Evolutionary conservation across 2,888 invertebrate genomes (phyloP).

Genomic region (Boloria euphrosyne): DNA sequence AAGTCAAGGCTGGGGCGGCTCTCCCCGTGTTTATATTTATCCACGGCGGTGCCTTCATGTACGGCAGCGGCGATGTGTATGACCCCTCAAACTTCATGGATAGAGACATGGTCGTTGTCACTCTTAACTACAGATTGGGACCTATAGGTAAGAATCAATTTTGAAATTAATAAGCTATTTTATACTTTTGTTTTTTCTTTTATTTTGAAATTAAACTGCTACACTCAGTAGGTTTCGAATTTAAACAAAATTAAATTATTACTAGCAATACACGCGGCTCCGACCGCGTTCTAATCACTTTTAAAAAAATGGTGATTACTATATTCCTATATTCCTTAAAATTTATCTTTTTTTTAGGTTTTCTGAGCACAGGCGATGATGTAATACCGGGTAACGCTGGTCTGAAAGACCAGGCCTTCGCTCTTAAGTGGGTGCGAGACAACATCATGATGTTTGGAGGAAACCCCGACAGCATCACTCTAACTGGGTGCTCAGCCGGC

Average conservation of each 20-base stretch:
- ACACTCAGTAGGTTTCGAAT: too few species aligned
- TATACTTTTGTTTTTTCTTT: too few species aligned
- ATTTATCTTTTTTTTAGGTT: constrained; percentile 74
- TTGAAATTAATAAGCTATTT: too few species aligned
- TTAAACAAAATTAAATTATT: too few species aligned
- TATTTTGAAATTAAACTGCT: too few species aligned
- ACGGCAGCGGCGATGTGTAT: constrained; percentile 79
- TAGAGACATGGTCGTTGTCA: constrained; percentile 84
- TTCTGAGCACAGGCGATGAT: constrained; percentile 88
- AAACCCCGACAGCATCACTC: constrained; percentile 85
- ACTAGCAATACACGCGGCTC: too few species aligned
- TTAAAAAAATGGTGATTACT: too few species aligned
- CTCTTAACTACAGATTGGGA: constrained; percentile 87
- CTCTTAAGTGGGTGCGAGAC: constrained; percentile 85
- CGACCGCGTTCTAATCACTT: too few species aligned
- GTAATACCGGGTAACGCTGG: constrained; percentile 87
- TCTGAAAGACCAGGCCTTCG: constrained; percentile 87
- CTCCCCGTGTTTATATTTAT: constrained; percentile 85
- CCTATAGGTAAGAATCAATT: constrained; percentile 80
- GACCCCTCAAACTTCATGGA: constrained; percentile 84
- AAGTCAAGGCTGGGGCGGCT: constrained; percentile 58
- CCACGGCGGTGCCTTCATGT: constrained; percentile 88
- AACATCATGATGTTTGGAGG: constrained; percentile 88
- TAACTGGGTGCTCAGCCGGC: constrained; percentile 88
- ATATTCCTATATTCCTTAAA: background rate